Base-by-base conservation (phyloP, 2,797 vertebrate species). In the Gephyroberyx darwinii region DNA sequence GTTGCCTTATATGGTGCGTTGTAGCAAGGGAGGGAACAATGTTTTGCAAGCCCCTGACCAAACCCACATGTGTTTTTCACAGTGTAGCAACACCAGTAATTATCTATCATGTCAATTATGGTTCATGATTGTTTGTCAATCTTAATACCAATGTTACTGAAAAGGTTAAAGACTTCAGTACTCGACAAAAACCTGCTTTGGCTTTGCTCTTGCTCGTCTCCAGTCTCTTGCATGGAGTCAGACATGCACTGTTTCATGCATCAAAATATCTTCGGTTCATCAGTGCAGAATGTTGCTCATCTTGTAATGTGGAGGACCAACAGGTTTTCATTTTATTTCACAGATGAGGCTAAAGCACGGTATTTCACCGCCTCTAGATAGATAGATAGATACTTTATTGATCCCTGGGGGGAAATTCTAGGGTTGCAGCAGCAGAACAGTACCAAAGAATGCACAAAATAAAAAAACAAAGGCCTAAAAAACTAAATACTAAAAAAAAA, bases 1-100 rank as follows among this genome's bases (percentile, higher is more conserved):
- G 69, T 93, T 94, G 80, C 94, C 94, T 91, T 95, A 94, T 94
- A 94, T 92, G 94, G 93, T 59, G 72, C 78, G 86, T 75, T 86
- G 75, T 68, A 89, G 67, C 80, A 77, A 92, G 90, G 93, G 90
- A 90, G 89, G 90, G 92, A 93, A 87, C 90, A 69, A 19, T 75
- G 74, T 94, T 93, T 93, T 91, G 92, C 89, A 93, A 93, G 86
- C 68, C 82, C 77, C 82, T 87, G 90, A 90, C 93, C 93, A 93
- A 93, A 90, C 93, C 92, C 88, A 90, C 89, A 26, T 26, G 86
- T 87, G 81, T 90, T 74, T 83, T 19, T 86, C 72, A 56, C 71
- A 69, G 84, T 91, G 86, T 84, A 82, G 85, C 90, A 88, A 87
- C 85, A 80, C 63, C 50, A 67, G 71, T 65, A 87, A 69, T 84